Base-by-base conservation (phyloP, 2,888 invertebrate species). In the Andrena bucephala region DNA sequence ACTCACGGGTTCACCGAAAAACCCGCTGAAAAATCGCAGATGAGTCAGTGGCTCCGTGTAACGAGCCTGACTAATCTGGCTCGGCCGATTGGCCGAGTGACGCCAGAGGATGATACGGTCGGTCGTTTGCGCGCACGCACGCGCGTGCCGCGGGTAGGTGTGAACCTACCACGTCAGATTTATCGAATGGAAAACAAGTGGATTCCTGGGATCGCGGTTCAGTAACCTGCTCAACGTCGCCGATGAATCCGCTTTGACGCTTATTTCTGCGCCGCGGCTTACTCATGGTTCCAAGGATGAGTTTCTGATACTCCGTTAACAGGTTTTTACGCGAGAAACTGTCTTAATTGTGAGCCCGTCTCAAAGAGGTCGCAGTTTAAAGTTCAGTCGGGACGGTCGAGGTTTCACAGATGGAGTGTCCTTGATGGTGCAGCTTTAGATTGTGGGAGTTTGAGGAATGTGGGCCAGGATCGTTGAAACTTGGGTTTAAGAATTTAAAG, bases 121-220 rank as follows among this genome's bases (percentile, higher is more conserved):
- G 66, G 57, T 50, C 73, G 54, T 73, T 60, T 42, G 52, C 79
- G 65, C 67, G 52, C 62, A 60, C 83, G 81, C 77, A 76, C 74
- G 85, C 70, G 76, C 83, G 72, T 76, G 80, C 63, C 27, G 48
- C 71, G 66, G 52, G 60, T 83, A 85, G 74, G 77, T 80, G 65
- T 57, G 70, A 77, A 29, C 67, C 13, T 62, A 42, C 63, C 70
- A 16, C 74, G 52, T 77, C 75, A 29, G 71, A 84, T 87, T 87
- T 81, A 80, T 80, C 70, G 76, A 70, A 66, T 48, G 63, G 77
- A 81, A 83, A 86, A 88, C 81, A 84, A 81, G 83, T 79, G 79
- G 74, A 80, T 76, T 79, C 80, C 80, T 31, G 74, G 77, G 77
- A 86, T 78, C 82, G 71, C 74, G 85, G 85, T 85, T 85, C 87